These are phyloP conservation scores for Noctua comes DNA, from an alignment of 2,888 invertebrate genomes.

Conservation along the genomic window DNA sequence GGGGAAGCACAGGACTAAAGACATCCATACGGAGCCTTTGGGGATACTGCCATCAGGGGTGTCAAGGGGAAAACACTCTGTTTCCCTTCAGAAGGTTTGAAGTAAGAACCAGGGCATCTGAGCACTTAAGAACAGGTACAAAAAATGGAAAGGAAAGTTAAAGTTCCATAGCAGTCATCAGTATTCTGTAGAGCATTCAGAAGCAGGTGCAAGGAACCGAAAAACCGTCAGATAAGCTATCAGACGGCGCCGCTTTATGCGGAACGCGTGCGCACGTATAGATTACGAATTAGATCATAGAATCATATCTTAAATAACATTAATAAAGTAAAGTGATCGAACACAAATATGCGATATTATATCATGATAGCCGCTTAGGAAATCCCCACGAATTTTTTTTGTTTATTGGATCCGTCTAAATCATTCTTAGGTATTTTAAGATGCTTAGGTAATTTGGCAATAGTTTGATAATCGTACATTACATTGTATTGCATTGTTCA, in stretches of 20 bases:
- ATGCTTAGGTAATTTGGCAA: constrained; percentile 11
- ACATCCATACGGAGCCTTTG: not conserved
- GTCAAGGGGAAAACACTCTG: not conserved
- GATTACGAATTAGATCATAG: constrained; percentile 56
- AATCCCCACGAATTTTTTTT: constrained; percentile 27
- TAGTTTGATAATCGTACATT: not conserved
- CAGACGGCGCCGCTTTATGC: constrained; percentile 45
- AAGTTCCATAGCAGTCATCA: not conserved
- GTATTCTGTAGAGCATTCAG: not conserved
- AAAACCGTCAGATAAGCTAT: constrained; percentile 52
- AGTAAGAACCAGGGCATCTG: not conserved
- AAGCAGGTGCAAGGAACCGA: constrained; percentile 23
- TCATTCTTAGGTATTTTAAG: constrained; percentile 32
- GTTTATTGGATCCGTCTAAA: constrained; percentile 6
- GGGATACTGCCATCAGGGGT: not conserved
- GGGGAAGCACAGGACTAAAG: constrained; percentile 42
- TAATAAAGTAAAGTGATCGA: constrained; percentile 44
- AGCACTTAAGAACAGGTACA: not conserved
- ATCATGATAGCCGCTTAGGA: constrained; percentile 31
- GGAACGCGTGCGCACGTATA: constrained; percentile 58
- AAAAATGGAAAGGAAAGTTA: not conserved
- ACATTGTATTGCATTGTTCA: not conserved
- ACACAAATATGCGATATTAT: constrained; percentile 42
- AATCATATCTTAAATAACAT: constrained; percentile 50
- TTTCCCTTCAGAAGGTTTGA: not conserved